Base-by-base conservation (phyloP, 1,140 invertebrate genomes). In the Bombus ignitus region DNA sequence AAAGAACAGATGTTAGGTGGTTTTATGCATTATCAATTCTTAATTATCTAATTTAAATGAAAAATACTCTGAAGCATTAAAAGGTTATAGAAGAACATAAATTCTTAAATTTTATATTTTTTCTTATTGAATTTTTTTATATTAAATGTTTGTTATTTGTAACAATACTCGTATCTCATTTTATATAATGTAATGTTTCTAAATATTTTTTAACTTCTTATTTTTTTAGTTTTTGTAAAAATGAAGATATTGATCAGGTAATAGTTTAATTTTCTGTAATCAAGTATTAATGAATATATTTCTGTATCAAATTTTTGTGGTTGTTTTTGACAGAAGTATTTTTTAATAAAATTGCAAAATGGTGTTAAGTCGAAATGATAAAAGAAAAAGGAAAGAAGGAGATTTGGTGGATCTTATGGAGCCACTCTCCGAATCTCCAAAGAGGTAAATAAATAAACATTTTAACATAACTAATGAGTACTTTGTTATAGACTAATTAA, bases 371-470 rank as follows among this genome's bases (percentile, higher is more conserved):
- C 90, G 94, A 90, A 95, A 95, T 93, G 94, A 95, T 71, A 95
- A 95, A 68, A 91, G 94, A 84, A 95, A 95, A 85, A 93, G 93
- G 80, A 95, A 94, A 83, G 93, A 95, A 85, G 94, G 94, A 76
- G 95, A 95, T 87, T 85, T 95, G 78, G 95, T 95, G 79, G 94
- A 95, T 92, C 94, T 95, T 77, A 93, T 95, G 88, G 95, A 95
- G 82, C 93, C 94, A 37, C 87, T 95, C 8, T 93, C 94, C 39
- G 96, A 96, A 85, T 94, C 95, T 79, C 95, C 95, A 44, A 96
- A 96, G 90, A 96, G 95, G 96, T 96, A 94, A 89, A 35, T 35
- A 72, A 37, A 57, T 37, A 79, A 68, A 39, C 25, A 59, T n/a
- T 57, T 59, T 47, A 10, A 32, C 0, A 35, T 15, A 4, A 5